These are phyloP conservation scores for Chlorops oryzae DNA, from an alignment of 1,140 invertebrate genomes.

Conservation along the genomic window DNA sequence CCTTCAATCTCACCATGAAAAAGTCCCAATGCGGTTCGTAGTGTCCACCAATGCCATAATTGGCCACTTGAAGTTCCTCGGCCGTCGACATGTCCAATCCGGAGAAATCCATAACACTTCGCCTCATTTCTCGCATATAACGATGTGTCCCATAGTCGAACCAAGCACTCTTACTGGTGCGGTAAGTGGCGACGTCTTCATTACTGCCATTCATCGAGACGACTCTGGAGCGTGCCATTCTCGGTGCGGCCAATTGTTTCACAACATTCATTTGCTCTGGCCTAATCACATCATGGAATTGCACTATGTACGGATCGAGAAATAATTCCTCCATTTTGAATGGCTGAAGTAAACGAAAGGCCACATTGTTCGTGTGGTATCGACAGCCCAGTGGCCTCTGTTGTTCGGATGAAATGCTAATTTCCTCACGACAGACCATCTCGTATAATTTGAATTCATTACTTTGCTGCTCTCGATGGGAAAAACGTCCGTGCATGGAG, in stretches of 20 bases:
- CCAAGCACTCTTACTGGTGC: slow-evolving; percentile 97
- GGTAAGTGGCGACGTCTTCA: slow-evolving; percentile 76
- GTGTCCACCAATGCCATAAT: slow-evolving; percentile 97
- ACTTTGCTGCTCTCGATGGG: too few relatives aligned
- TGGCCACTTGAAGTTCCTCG: slow-evolving; percentile 92
- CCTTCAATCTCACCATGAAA: slow-evolving; percentile 51
- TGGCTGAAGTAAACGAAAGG: slow-evolving; percentile 70
- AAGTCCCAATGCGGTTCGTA: slow-evolving; percentile 91
- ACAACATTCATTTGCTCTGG: slow-evolving; percentile 81
- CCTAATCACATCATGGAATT: slow-evolving; percentile 84
- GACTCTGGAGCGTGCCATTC: slow-evolving; percentile 48
- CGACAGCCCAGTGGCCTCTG: slow-evolving; percentile 57
- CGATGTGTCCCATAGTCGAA: slow-evolving; percentile 73
- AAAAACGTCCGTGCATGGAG: too few relatives aligned
- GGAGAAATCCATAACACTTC: slow-evolving; percentile 67
- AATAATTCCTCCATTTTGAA: slow-evolving; percentile 81
- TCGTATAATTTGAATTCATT: slow-evolving; percentile 60
- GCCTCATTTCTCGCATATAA: slow-evolving; percentile 66
- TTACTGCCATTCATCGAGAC: slow-evolving; percentile 12
- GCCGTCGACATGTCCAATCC: slow-evolving; percentile 75
- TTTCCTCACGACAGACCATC: slow-evolving; percentile 78
- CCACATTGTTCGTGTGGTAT: slow-evolving; percentile 47
- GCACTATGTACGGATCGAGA: slow-evolving; percentile 73
- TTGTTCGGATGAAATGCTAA: slow-evolving; percentile 45
- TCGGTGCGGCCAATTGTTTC: slow-evolving; percentile 74